Conservation (phyloP, 2,797 vertebrate species). For the Pteronotus mesoamericanus region DNA sequence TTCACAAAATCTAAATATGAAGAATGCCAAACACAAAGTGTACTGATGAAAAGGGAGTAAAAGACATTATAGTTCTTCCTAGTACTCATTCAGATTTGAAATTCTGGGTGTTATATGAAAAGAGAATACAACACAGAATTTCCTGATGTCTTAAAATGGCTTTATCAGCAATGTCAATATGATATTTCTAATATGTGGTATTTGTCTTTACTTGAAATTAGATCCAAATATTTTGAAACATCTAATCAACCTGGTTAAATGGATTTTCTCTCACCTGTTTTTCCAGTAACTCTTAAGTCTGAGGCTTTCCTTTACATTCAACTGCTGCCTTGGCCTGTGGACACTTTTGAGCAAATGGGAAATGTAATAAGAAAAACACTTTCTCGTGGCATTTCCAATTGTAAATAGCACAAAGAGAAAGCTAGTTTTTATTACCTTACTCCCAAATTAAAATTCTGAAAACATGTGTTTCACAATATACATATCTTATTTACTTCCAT, state of each 20-base stretch:
- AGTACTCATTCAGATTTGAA: not conserved
- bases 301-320: constrained; percentile 72
- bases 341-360: constrained; percentile 72
- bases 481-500: constrained; percentile 49
- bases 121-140: not conserved
- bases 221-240: constrained; percentile 27
- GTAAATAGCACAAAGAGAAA: constrained; percentile 71
- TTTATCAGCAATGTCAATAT: constrained; percentile 29
- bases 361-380: constrained; percentile 76
- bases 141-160: constrained; percentile 27
- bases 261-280: constrained; percentile 59
- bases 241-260: constrained; percentile 51
- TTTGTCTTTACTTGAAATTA: constrained; percentile 54
- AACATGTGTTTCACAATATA: constrained; percentile 37
- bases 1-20: not conserved
- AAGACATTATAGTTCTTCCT: not conserved
- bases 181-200: not conserved
- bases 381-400: constrained; percentile 76
- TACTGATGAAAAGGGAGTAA: not conserved
- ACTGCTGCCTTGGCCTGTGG: constrained; percentile 68
- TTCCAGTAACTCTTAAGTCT: constrained; percentile 66
- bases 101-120: not conserved
- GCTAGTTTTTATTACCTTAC: constrained; percentile 71
- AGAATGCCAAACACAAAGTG: not conserved
- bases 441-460: constrained; percentile 74